Evolutionary conservation across 2,797 vertebrate species (phyloP).

Genomic region (Anguilla obscura): DNA sequence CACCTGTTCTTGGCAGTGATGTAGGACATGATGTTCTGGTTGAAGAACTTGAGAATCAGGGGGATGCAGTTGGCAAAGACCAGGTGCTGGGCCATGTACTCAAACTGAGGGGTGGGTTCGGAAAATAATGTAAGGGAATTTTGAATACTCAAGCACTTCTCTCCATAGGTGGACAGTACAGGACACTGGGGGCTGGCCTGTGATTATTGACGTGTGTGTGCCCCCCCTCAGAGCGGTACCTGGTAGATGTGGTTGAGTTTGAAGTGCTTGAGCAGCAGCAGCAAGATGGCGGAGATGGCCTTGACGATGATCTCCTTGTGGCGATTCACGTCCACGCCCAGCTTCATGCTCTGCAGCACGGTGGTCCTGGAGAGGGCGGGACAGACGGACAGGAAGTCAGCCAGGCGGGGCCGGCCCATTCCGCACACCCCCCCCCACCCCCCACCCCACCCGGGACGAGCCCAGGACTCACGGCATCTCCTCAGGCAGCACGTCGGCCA

Average conservation of each 20-base stretch:
- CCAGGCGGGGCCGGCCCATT: background rate
- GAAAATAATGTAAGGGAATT: background rate
- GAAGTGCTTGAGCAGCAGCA: slow-evolving; percentile 96
- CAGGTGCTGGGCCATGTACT: slow-evolving; percentile 98
- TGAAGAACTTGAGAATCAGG: slow-evolving; percentile 98
- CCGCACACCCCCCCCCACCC: background rate
- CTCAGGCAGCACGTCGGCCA: slow-evolving; percentile 93
- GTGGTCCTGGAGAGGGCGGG: slow-evolving; percentile 78
- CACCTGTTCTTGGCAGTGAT: slow-evolving; percentile 99
- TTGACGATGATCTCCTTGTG: slow-evolving; percentile 99
- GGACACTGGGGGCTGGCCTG: background rate
- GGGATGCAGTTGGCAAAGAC: slow-evolving; percentile 99
- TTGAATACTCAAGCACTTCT: background rate
- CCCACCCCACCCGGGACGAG: background rate
- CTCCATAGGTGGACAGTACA: background rate
- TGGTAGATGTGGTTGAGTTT: slow-evolving; percentile 98
- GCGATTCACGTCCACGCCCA: slow-evolving; percentile 96
- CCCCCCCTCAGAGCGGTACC: slow-evolving; percentile 61
- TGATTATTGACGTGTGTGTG: background rate
- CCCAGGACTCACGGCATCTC: slow-evolving; percentile 94
- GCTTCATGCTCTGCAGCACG: slow-evolving; percentile 97
- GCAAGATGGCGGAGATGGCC: slow-evolving; percentile 92
- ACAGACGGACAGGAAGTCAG: background rate
- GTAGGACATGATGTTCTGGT: slow-evolving; percentile 99
- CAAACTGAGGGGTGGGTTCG: slow-evolving; percentile 76